These are phyloP conservation scores for Zaprionus africanus DNA, from an alignment of 1,140 invertebrate species.

Conservation along the genomic window DNA sequence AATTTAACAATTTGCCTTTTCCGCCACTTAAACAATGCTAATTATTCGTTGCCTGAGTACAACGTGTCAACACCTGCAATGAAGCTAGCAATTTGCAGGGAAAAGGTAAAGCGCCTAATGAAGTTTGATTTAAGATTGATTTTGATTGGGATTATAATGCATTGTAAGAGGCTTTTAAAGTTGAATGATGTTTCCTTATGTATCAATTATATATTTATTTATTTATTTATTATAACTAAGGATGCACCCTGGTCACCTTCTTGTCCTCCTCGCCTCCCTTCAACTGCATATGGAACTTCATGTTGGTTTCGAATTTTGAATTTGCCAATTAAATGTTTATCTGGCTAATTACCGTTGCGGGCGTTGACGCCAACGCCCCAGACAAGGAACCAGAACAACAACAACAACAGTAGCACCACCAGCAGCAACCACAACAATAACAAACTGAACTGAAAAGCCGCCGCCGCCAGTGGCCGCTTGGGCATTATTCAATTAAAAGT, in stretches of 20 bases:
- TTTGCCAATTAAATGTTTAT: constrained; percentile 81
- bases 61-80: neutral
- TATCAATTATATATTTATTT: no score
- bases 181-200: neutral
- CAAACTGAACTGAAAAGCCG: constrained; percentile 39
- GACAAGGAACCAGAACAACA: constrained; percentile 28
- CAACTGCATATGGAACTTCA: constrained; percentile 63
- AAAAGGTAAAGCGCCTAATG: neutral
- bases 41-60: constrained; percentile 21
- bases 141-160: no score
- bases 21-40: constrained; percentile 32
- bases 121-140: neutral
- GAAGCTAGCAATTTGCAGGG: neutral
- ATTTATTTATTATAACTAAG: no score
- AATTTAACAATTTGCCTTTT: constrained; percentile 65
- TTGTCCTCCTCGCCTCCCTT: constrained; percentile 52
- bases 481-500: constrained; percentile 84
- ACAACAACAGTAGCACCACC: constrained; percentile 19
- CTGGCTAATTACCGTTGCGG: constrained; percentile 65
- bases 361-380: constrained; percentile 50
- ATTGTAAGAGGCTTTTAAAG: neutral
- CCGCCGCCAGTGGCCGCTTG: constrained; percentile 57
- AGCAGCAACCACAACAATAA: constrained; percentile 45
- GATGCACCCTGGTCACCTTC: constrained; percentile 16
- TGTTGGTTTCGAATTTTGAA: constrained; percentile 65